Evolutionary conservation across 2,888 invertebrate species (phyloP).

Genomic region (Sceliomorpha sp.): DNA sequence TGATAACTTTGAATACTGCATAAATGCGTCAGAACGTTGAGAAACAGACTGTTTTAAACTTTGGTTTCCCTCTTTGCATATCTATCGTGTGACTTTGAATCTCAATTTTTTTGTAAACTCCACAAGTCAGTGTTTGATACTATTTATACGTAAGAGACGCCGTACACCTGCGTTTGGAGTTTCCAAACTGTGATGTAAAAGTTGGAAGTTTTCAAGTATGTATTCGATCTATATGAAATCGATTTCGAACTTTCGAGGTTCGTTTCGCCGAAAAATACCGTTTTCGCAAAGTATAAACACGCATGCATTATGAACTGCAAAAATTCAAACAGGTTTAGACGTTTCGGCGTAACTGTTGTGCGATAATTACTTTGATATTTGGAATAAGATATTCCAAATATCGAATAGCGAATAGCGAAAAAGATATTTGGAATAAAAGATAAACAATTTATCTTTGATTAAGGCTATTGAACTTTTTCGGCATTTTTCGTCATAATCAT

Average conservation of each 20-base stretch:
- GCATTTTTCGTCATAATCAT: too few relatives aligned
- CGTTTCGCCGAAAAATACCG: not conserved
- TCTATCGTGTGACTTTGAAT: constrained; percentile 12
- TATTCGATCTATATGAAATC: constrained; percentile 15
- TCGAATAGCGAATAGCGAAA: too few relatives aligned
- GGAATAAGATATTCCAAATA: too few relatives aligned
- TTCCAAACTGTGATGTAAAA: constrained; percentile 14
- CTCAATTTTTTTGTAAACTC: constrained; percentile 25
- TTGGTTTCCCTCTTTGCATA: constrained; percentile 4
- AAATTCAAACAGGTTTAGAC: too few relatives aligned
- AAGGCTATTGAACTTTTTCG: too few relatives aligned
- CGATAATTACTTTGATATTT: too few relatives aligned
- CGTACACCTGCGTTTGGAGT: constrained; percentile 33
- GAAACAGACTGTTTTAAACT: constrained; percentile 4
- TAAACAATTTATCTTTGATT: too few relatives aligned
- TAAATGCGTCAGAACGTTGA: too few relatives aligned
- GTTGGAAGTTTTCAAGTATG: constrained; percentile 11
- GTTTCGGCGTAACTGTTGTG: not conserved
- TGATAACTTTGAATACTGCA: too few relatives aligned
- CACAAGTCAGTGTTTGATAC: constrained; percentile 16
- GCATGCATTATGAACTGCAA: too few relatives aligned
- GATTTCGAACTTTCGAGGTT: constrained; percentile 14
- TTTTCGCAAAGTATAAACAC: too few relatives aligned
- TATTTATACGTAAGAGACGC: constrained; percentile 19
- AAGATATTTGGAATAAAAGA: too few relatives aligned